These are phyloP conservation scores for Volucella zonaria DNA, from an alignment of 2,888 invertebrate genomes.

Conservation along the genomic window DNA sequence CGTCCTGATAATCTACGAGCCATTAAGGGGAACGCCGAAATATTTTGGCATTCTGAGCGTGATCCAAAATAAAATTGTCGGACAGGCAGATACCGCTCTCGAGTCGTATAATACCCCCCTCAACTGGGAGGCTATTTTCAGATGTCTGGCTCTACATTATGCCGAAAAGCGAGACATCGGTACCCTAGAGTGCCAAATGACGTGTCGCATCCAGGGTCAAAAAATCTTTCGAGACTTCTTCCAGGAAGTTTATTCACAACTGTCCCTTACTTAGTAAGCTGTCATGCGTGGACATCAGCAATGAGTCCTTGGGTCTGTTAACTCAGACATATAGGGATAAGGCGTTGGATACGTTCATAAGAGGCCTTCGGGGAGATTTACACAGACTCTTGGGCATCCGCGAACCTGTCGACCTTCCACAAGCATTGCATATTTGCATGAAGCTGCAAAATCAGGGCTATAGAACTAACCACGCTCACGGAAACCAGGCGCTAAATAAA, in stretches of 20 bases:
- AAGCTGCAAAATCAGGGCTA: conserved; percentile 59
- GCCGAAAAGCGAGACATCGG: conserved; percentile 25
- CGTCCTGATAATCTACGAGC: conserved; percentile 42
- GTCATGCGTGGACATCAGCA: too few species aligned
- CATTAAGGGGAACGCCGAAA: conserved; percentile 20
- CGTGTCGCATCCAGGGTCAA: conserved; percentile 9
- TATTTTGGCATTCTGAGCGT: conserved; percentile 27
- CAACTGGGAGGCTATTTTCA: conserved; percentile 37
- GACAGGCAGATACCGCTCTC: conserved; percentile 9
- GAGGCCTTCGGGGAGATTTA: too few species aligned
- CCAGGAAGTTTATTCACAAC: too few species aligned
- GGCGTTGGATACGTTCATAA: too few species aligned
- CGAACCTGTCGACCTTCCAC: conserved; percentile 63
- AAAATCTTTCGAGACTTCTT: conserved; percentile 10
- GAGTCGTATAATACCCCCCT: too few species aligned
- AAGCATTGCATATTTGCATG: conserved; percentile 54
- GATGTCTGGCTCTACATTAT: conserved; percentile 21
- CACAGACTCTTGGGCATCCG: conserved; percentile 58
- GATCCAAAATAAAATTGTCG: conserved; percentile 26
- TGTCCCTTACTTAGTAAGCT: too few species aligned
- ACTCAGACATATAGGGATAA: too few species aligned
- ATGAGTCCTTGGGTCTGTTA: too few species aligned
- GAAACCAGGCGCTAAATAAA: background rate
- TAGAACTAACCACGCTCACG: conserved; percentile 25
- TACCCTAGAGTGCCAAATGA: conserved; percentile 35